A percentile compares a stretch with the other conserved stretches of the same genome.
phyloP scores from a whole-genome alignment of 2,113 vertebrate genomes.

The Dipodomys ordii region DNA sequence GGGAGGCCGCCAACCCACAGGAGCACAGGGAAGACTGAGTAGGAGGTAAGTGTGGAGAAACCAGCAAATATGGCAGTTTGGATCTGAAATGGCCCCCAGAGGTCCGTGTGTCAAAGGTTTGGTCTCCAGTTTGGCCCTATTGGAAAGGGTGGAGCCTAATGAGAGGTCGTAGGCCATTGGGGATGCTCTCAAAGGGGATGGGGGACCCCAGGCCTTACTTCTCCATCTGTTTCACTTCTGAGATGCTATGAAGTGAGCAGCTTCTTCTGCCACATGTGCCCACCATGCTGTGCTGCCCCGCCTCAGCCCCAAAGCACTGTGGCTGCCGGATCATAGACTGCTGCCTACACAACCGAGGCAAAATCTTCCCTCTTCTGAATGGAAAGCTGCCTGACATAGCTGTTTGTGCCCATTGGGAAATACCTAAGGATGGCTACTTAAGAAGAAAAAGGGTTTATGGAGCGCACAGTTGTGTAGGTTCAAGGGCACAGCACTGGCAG shows the following conservation, averaged over 20 bases:
- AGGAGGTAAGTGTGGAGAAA: accelerated
- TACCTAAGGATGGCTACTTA: too few relatives aligned
- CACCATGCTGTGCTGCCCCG: background rate
- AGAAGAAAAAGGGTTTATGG: background rate
- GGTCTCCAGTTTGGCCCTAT: background rate
- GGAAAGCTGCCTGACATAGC: background rate
- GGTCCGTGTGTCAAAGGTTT: background rate
- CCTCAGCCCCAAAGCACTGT: background rate
- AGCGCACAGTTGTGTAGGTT: background rate
- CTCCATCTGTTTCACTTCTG: background rate
- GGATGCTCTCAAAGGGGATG: background rate
- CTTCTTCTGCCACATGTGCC: background rate
- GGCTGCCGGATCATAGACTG: too few relatives aligned
- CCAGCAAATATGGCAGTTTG: accelerated
- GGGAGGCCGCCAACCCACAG: background rate
- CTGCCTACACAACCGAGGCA: background rate
- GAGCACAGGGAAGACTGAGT: background rate
- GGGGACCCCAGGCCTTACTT: background rate
- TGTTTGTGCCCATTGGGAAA: background rate
- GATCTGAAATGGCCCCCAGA: background rate
- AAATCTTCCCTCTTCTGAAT: background rate
- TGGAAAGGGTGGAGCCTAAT: background rate
- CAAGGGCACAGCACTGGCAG: background rate
- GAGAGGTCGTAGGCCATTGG: too few relatives aligned
- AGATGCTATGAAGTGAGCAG: background rate